Evolutionary conservation across 2,888 invertebrate genomes (phyloP), one percentile per base, ranked within the genome.

Genomic region (Sabatieria punctata): DNA sequence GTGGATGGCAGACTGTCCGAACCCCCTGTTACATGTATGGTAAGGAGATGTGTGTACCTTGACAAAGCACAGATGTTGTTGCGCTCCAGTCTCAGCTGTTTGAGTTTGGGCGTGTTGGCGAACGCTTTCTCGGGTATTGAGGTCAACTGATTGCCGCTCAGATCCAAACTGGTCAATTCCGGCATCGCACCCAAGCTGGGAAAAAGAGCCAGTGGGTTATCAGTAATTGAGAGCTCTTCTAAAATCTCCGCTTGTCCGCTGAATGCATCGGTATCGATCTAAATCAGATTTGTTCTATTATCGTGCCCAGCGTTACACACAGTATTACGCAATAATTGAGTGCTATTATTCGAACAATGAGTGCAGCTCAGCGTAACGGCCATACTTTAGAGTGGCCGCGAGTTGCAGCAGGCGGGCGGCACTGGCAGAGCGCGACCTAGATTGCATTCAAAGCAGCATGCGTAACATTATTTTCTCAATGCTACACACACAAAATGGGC

Each of bases 61-160:
- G 54, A 48, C 4, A 60, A 46, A 8, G 45, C 41, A 47, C 57
- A 58, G 24, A 60, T 61, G 4, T 49, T 35, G 47, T 60, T 60
- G 38, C 49, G 43, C 33, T 54, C 51, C 39, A 61, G 47, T 40
- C 60, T 51, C 18, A 60, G 25, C 27, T 57, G 56, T 23, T 43
- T 30, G 25, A 58, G 42, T 15, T 45, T 37, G 8, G 49, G 45
- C 41, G 56, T 48, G 13, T 55, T 55, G 8, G 41, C 46, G 25
- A 57, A 48, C 2, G 48, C 37, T 8, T 49, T 48, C 6, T 56
- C 57, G 4, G 52, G 46, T 4, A 57, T 40, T n/a, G 53, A 51
- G 22, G 44, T 40, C 22, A 57, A 26, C 54, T 47, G 37, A 47
- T 56, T 57, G 15, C 45, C 49, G 39, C 50, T 54, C 45, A 57